Evolutionary conservation across 2,113 vertebrate species (phyloP).

Genomic region (Archilochus colubris): DNA sequence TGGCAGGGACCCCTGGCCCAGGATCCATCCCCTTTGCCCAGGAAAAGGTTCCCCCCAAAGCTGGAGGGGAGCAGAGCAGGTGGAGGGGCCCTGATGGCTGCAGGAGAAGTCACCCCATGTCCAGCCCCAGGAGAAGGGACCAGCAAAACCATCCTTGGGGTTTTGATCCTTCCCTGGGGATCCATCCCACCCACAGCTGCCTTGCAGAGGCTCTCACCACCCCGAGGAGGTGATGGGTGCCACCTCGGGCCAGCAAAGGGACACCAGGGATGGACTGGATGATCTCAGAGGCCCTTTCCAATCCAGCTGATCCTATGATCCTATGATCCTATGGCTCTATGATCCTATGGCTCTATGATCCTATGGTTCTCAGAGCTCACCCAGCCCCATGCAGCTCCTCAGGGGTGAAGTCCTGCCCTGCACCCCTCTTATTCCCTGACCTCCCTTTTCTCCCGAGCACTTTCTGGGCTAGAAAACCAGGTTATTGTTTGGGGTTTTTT

Average conservation of each 20-base stretch:
- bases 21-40: neutral
- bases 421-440: no score
- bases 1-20: neutral
- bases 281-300: no score
- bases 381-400: neutral
- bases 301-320: no score
- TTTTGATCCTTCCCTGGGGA: neutral
- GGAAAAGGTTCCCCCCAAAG: neutral
- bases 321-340: no score
- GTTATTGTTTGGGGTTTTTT: no score
- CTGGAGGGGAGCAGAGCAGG: rapidly evolving
- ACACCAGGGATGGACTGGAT: neutral
- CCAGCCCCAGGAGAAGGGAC: neutral
- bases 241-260: neutral
- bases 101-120: rapidly evolving
- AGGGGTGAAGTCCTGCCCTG: neutral
- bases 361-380: no score
- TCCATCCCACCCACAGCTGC: neutral
- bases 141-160: neutral
- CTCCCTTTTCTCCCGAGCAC: neutral
- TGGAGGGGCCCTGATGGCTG: neutral
- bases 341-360: no score
- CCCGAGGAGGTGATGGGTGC: neutral
- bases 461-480: neutral
- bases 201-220: neutral